Evolutionary conservation across 2,113 vertebrate species (phyloP).

Genomic region (Calidris pygmaea): DNA sequence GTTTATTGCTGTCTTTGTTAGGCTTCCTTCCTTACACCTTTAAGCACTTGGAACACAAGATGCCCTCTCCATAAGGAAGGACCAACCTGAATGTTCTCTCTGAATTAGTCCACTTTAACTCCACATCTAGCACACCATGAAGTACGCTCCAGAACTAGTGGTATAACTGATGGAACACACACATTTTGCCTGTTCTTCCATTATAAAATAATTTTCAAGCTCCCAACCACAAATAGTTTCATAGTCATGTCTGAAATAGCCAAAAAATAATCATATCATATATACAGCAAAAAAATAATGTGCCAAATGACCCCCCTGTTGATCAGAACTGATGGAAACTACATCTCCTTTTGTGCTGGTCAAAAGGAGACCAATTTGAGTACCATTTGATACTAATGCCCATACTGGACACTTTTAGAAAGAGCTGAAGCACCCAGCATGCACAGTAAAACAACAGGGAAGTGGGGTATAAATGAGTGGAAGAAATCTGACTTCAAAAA

Average conservation of each 20-base stretch:
- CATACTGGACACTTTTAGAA: background rate
- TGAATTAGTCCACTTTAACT: background rate
- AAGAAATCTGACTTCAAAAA: background rate
- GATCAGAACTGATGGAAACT: background rate
- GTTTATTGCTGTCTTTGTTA: background rate
- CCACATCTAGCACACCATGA: background rate
- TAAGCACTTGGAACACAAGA: background rate
- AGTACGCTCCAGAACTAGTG: background rate
- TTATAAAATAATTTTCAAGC: background rate
- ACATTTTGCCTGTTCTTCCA: background rate
- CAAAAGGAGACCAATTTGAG: background rate
- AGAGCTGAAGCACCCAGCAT: background rate
- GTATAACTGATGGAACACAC: background rate
- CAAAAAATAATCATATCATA: background rate
- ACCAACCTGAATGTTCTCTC: background rate
- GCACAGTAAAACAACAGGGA: background rate
- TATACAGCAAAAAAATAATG: background rate
- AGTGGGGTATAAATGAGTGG: background rate
- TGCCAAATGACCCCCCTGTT: background rate
- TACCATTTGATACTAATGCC: rapidly evolving
- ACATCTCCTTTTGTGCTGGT: rapidly evolving
- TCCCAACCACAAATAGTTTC: background rate
- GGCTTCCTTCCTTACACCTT: background rate
- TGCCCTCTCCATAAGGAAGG: background rate
- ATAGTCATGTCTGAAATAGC: background rate